Base-by-base conservation (phyloP, 2,113 vertebrate genomes). In the Bolborhynchus lineola region DNA sequence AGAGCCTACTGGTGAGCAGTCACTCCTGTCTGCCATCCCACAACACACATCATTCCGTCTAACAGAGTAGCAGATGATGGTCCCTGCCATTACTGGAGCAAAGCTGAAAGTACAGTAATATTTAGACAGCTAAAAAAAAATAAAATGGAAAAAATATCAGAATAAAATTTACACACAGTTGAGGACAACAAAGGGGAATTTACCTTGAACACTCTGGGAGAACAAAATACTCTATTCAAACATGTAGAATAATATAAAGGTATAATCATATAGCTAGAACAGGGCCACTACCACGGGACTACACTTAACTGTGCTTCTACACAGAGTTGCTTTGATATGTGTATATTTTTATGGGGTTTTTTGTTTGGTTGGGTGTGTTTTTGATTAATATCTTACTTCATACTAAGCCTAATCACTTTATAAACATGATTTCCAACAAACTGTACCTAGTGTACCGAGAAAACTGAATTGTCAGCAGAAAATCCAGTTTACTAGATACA, bases 41-140 rank as follows among this genome's bases (percentile, higher is more conserved):
- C 29, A 64, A 17, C 0, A 1, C 0, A 0, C 44, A 41, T 7
- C 25, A 37, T 12, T 21, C 37, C 67, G 70, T 1, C 46, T 26
- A 16, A 24, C 26, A 17, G 21, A 8, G 26, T 1, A 20, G 55
- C 37, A 92, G n/a, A 28, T 6, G 7, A 39, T 9, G 8, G 5
- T 63, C 55, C 26, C 74, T 41, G n/a, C 18, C 57, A 68, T 47
- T 10, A 50, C 20, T 35, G 60, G 35, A 60, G 11, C 41, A 13
- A 55, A 68, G 4, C 16, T 12, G 52, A 47, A 82, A 88, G 12
- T 8, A 64, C 17, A 0, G 60, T 2, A 91, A 26, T 25, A 77
- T 44, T 65, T 8, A 87, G 11, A 35, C 16, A 78, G 50, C 23
- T 68, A 49, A 55, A 12, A 35, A 39, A 57, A 78, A 69, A 55